Evolutionary conservation across 2,888 invertebrate species (phyloP).

Genomic region (Pristionchus exspectatus): DNA sequence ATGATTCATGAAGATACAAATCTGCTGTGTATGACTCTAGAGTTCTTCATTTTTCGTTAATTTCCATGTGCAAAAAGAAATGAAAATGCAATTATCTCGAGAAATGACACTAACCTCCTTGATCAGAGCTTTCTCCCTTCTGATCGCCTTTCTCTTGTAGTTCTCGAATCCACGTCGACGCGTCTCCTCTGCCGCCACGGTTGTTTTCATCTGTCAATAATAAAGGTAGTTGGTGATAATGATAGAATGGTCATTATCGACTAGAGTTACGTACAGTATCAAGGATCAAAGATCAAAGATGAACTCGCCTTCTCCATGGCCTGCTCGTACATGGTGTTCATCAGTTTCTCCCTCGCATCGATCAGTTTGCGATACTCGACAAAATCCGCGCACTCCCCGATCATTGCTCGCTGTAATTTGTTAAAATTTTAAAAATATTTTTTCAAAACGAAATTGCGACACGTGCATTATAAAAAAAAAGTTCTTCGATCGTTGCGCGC

Average conservation of each 20-base stretch:
- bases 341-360: slow-evolving; percentile 42
- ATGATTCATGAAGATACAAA: no score
- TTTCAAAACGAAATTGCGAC: no score
- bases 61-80: no score
- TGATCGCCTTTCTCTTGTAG: slow-evolving; percentile 22
- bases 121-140: slow-evolving; percentile 23
- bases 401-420: background rate
- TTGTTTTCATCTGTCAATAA: background rate
- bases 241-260: no score
- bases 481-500: no score
- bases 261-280: no score
- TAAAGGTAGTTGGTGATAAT: no score
- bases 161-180: background rate
- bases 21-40: no score
- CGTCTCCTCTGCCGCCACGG: background rate
- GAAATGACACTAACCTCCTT: slow-evolving; percentile 35
- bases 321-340: slow-evolving; percentile 37
- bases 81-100: no score
- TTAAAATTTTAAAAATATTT: background rate
- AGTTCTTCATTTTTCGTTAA: no score
- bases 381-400: slow-evolving; percentile 1
- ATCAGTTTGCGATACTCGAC: slow-evolving; percentile 26
- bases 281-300: slow-evolving; percentile 22
- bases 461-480: no score
- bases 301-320: slow-evolving; percentile 36